These are phyloP conservation scores for Conopomorpha cramerella DNA, from an alignment of 1,140 invertebrate species.

Conservation along the genomic window DNA sequence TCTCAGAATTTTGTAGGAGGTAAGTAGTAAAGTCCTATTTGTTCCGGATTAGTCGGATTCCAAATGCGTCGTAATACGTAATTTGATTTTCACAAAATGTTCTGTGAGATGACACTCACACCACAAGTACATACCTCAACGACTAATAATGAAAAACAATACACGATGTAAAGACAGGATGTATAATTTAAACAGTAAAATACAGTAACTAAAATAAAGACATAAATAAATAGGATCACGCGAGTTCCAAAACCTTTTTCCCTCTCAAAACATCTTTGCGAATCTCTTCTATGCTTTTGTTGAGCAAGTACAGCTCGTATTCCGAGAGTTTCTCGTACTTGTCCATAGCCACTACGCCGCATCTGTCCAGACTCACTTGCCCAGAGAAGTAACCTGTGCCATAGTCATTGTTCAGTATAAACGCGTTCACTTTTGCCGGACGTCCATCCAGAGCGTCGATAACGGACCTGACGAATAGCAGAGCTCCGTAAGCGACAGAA, in stretches of 20 bases:
- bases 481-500: constrained; percentile 70
- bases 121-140: too few relatives aligned
- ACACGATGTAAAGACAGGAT: too few relatives aligned
- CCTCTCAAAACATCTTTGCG: constrained; percentile 24
- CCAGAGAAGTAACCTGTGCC: constrained; percentile 15
- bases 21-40: too few relatives aligned
- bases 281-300: constrained; percentile 19
- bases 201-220: too few relatives aligned
- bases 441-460: constrained; percentile 13
- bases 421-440: constrained; percentile 15
- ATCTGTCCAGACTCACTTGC: neutral
- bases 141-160: too few relatives aligned
- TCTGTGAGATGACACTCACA: too few relatives aligned
- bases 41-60: too few relatives aligned
- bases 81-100: too few relatives aligned
- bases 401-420: constrained; percentile 32
- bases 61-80: too few relatives aligned
- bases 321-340: constrained; percentile 18
- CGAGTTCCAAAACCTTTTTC: constrained; percentile 24
- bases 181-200: too few relatives aligned
- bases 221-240: constrained; percentile 9
- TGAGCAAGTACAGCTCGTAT: constrained; percentile 24
- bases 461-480: constrained; percentile 16
- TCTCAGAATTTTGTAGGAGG: too few relatives aligned
- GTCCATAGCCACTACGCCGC: constrained; percentile 22